These are phyloP conservation scores for Agriopis leucophaearia DNA, from an alignment of 2,888 invertebrate genomes.

Conservation along the genomic window DNA sequence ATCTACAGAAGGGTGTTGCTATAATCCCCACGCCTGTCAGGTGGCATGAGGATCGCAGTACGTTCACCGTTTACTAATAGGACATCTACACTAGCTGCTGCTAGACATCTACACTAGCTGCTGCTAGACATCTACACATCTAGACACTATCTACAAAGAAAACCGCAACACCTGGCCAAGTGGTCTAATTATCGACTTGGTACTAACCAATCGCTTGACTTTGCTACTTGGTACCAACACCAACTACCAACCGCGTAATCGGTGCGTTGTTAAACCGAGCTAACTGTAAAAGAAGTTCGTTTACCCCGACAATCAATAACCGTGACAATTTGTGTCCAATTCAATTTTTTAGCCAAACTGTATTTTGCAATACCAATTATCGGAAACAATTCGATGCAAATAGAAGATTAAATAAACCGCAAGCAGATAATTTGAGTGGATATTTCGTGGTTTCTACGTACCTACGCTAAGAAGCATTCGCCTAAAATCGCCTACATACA, in stretches of 20 bases:
- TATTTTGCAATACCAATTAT: conserved; percentile 47
- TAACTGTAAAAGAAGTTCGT: conserved; percentile 75
- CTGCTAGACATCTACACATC: neutral
- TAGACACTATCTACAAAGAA: too few relatives aligned
- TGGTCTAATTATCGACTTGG: conserved; percentile 38
- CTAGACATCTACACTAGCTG: neutral
- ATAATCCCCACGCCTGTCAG: too few relatives aligned
- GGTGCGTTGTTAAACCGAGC: conserved; percentile 66
- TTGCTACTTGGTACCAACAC: conserved; percentile 58
- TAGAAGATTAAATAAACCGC: conserved; percentile 18
- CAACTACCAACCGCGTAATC: conserved; percentile 58
- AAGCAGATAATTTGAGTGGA: neutral
- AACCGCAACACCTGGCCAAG: conserved; percentile 5
- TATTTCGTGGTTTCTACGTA: neutral
- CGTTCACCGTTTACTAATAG: too few relatives aligned
- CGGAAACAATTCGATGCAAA: conserved; percentile 29
- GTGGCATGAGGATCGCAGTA: too few relatives aligned
- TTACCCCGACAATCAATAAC: conserved; percentile 67
- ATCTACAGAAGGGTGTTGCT: too few relatives aligned
- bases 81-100: too few relatives aligned
- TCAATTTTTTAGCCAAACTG: conserved; percentile 54
- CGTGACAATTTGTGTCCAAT: conserved; percentile 58
- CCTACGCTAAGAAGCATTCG: too few relatives aligned
- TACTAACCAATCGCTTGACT: conserved; percentile 41
- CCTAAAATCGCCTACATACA: too few relatives aligned